Evolutionary conservation across 2,888 invertebrate species (phyloP), one percentile per base, ranked within the genome.

Genomic region (Ctenicera cuprea): DNA sequence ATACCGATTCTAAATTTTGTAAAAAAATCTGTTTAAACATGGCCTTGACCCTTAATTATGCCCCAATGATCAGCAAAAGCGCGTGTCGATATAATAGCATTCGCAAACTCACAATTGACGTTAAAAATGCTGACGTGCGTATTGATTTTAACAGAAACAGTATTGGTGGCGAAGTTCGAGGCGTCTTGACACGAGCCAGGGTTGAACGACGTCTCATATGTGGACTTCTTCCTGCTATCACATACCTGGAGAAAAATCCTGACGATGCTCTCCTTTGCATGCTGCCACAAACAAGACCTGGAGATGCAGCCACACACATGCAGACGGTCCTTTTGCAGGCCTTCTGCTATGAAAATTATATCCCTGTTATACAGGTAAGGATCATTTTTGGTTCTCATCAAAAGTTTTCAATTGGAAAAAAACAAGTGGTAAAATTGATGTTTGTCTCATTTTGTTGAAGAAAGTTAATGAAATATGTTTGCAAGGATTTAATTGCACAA

Each of bases 291-390:
- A 91, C 92, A 22, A 88, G 90, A 59, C 91, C 90, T 41, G 93
- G 92, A 3, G 94, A 94, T 85, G 91, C 93, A 30, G 92, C 93
- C 4, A 93, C 92, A 7, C 94, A 94, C 83, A 93, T 94, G 89
- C 94, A 94, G 81, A 93, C 93, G 83, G 94, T 94, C 4, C 88
- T 94, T 0, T 87, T 94, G 37, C 93, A 94, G 82, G 94, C 94
- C 0, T 94, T 93, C 85, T 94, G 94, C 85, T 92, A 91, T 43
- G 94, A 94, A 85, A 94, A 94, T 76, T 93, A 92, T 78, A 94
- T 94, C 82, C 92, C 93, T 81, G 92, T 93, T 65, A 91, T 94
- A 77, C 92, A 93, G 88, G 93, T 92, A 85, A 87, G 79, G 83
- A 80, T 66, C 64, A 4, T 3, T 12, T n/a, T n/a, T n/a, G n/a